phyloP scores from a whole-genome alignment of 2,888 invertebrate species.

The Plemyria rubiginata region DNA sequence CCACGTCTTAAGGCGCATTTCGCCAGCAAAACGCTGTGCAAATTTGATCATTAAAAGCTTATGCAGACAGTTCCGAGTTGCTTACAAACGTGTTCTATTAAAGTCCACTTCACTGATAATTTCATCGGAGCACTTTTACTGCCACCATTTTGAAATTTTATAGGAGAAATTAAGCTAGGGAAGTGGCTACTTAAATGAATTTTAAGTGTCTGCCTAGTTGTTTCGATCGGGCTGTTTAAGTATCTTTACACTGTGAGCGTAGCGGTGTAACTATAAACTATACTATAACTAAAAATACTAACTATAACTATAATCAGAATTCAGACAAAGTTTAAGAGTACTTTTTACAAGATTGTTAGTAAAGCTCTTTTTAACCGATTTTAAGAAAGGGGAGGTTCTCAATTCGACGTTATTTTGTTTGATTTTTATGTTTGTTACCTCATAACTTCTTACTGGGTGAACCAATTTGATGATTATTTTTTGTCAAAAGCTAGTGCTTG shows the following conservation, averaged over 20 bases:
- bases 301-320: too few relatives aligned
- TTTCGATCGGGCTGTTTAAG: not conserved
- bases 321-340: too few relatives aligned
- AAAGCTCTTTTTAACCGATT: too few relatives aligned
- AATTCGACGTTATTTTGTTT: too few relatives aligned
- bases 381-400: too few relatives aligned
- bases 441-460: too few relatives aligned
- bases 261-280: too few relatives aligned
- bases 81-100: conserved; percentile 60
- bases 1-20: conserved; percentile 47
- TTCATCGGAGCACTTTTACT: conserved; percentile 32
- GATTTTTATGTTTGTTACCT: too few relatives aligned
- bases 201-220: not conserved
- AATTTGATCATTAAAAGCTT: conserved; percentile 73
- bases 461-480: too few relatives aligned
- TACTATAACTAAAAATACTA: too few relatives aligned
- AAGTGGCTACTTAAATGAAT: not conserved
- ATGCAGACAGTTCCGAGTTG: conserved; percentile 65
- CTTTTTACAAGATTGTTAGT: too few relatives aligned
- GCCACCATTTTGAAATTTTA: conserved; percentile 25
- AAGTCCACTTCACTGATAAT: conserved; percentile 47
- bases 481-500: too few relatives aligned
- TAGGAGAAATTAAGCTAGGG: conserved; percentile 20
- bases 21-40: conserved; percentile 57
- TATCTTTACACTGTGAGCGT: not conserved